Base-by-base conservation (phyloP, 2,797 vertebrate species). In the Enteromius radiatus region DNA sequence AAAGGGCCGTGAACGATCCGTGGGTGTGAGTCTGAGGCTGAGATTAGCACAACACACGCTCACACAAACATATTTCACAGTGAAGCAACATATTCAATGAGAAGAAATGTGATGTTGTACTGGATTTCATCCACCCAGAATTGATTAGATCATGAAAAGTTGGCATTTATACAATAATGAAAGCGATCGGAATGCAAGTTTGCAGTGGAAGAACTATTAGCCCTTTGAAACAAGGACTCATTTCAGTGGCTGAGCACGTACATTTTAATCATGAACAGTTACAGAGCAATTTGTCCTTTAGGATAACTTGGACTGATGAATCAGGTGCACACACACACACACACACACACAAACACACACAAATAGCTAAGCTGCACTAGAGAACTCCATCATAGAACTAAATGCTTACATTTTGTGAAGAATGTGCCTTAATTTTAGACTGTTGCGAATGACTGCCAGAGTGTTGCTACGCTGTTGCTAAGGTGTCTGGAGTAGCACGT, bases 401-500 rank as follows among this genome's bases (percentile, higher is more conserved):
- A 21, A 71, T 71, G 26, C 21, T 71, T 49, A n/a, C 69, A 52
- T 73, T 52, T 33, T 19, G 45, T 33, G 3, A 52, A 21, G 45
- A 33, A 33, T 33, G 52, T n/a, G 69, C 28, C 17, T 52, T 10
- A 33, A 31, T 11, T 49, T 26, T 71, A 49, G 9, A 47, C 5
- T 3, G 28, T 12, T 33, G 10, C 14, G 28, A 28, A 15, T 49
- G 70, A 33, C 47, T 36, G 47, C 47, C 47, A 52, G 45, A 73
- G 28, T 52, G 45, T 52, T 52, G 47, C 49, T 54, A 36, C n/a
- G 19, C 49, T 56, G 71, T 75, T 56, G 71, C 33, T 75, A 75
- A 75, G 71, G 71, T 75, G 71, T 75, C 15, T 75, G n/a, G 33
- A 56, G 71, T 75, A 56, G 21, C 33, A 38, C 71, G n/a, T 26